Conservation (phyloP, 2,113 vertebrate genomes). For the Oreotragus oreotragus region DNA sequence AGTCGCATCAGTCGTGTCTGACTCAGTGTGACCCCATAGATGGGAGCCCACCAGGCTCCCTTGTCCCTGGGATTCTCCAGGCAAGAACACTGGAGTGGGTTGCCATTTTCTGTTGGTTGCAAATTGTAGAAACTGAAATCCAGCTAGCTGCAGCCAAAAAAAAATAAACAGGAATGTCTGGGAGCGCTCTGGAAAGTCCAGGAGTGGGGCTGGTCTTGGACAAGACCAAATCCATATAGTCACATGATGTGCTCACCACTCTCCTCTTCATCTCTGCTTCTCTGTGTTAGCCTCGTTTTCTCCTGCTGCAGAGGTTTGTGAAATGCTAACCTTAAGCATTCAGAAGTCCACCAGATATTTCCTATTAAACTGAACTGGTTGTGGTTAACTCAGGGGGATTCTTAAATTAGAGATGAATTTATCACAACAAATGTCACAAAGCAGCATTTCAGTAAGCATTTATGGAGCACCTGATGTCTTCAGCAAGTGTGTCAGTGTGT, state of each 20-base stretch:
- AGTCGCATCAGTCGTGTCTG: rapidly evolving
- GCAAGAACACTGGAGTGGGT: too few relatives aligned
- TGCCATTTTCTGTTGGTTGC: background rate
- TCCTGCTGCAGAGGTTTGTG: background rate
- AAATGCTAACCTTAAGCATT: background rate
- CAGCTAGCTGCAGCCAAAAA: background rate
- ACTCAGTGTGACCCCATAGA: too few relatives aligned
- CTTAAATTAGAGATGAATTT: constrained; percentile 9
- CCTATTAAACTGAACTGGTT: constrained; percentile 22
- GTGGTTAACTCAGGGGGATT: background rate
- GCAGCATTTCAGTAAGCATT: background rate
- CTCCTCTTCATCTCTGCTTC: background rate
- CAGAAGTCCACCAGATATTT: constrained; percentile 31
- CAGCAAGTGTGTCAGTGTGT: background rate
- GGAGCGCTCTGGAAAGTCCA: background rate
- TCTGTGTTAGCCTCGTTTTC: background rate
- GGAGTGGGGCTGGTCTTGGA: background rate
- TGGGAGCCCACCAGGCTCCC: too few relatives aligned
- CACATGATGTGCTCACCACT: background rate
- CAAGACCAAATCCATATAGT: background rate
- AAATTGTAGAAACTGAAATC: background rate
- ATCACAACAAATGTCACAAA: background rate
- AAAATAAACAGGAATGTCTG: background rate
- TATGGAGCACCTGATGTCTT: background rate
- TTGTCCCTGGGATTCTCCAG: too few relatives aligned